These are phyloP conservation scores for Hirundo rustica DNA, from an alignment of 2,797 vertebrate genomes.

Conservation along the genomic window DNA sequence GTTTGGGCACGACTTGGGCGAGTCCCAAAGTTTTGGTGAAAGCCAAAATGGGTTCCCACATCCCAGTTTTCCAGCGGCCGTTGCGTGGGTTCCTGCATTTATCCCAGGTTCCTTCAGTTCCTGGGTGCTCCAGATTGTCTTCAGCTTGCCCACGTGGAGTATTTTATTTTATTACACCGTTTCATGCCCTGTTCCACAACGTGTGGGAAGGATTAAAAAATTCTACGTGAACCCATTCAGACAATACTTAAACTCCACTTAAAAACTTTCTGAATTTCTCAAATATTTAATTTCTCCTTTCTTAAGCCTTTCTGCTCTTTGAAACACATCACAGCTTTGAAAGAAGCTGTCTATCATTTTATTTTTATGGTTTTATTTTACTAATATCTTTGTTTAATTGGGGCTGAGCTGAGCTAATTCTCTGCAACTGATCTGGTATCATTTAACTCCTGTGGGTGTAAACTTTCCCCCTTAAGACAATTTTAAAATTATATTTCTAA, in stretches of 20 bases:
- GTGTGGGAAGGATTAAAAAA: neutral
- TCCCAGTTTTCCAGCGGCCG: neutral
- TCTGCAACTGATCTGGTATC: neutral
- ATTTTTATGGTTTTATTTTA: neutral
- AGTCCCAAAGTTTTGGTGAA: neutral
- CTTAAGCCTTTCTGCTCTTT: neutral
- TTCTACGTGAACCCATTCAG: neutral
- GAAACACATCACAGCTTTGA: neutral
- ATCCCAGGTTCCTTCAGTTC: neutral
- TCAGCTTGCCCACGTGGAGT: neutral
- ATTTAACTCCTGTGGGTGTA: slow-evolving; percentile 50
- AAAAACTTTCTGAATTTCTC: neutral
- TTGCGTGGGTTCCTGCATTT: fast-evolving
- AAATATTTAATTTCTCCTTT: neutral
- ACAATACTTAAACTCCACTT: neutral
- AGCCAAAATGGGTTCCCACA: neutral
- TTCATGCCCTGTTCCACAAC: neutral
- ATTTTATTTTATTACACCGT: neutral
- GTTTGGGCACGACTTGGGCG: fast-evolving
- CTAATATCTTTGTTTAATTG: neutral
- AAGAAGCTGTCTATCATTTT: neutral
- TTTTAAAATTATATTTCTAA: slow-evolving; percentile 17
- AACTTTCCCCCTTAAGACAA: slow-evolving; percentile 67
- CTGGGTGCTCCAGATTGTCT: neutral
- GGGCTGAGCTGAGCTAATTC: neutral